Conservation (phyloP, 2,888 invertebrate species). For the Drosophila mercatorum region DNA sequence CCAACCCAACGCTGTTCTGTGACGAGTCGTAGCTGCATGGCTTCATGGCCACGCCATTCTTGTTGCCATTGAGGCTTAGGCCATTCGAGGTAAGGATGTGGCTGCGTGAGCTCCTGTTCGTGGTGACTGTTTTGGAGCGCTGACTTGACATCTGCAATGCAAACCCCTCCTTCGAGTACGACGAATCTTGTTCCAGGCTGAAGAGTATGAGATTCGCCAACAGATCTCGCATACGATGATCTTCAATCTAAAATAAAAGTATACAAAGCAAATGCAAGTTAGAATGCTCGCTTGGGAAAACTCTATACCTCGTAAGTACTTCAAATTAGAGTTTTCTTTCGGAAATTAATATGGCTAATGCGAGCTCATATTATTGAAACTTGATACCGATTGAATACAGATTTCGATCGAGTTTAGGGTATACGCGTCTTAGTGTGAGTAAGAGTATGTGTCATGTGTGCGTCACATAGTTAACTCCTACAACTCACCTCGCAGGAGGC, state of each 20-base stretch:
- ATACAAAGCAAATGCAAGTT: background rate
- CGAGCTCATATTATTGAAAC: background rate
- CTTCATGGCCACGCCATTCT: too few species aligned
- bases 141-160: background rate
- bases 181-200: constrained; percentile 24
- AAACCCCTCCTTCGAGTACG: background rate
- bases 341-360: background rate
- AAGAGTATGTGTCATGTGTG: background rate
- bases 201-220: constrained; percentile 36
- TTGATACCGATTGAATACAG: background rate
- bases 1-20: constrained; percentile 15
- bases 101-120: background rate
- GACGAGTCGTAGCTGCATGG: constrained; percentile 37
- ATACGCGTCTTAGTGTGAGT: background rate
- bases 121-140: background rate
- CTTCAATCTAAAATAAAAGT: constrained; percentile 18
- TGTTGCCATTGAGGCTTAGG: background rate
- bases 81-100: background rate
- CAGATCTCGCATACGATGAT: constrained; percentile 29
- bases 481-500: constrained; percentile 27
- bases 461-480: background rate
- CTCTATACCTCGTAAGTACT: background rate
- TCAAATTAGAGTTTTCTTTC: background rate
- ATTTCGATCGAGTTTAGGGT: background rate
- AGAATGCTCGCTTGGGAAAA: background rate